phyloP scores from a whole-genome alignment of 2,797 vertebrate genomes.

The Myoxocephalus aenaeus region DNA sequence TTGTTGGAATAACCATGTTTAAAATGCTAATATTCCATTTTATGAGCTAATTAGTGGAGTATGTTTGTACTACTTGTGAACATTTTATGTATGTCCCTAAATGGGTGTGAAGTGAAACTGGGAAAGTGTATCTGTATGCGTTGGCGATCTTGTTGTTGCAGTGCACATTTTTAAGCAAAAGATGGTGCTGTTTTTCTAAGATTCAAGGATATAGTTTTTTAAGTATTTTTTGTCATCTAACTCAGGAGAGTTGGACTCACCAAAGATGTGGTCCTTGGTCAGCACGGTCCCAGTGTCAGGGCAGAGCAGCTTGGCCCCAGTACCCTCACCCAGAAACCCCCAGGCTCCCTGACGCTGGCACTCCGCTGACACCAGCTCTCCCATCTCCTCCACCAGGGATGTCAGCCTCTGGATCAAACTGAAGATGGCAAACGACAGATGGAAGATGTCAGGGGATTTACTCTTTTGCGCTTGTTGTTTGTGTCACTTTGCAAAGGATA shows the following conservation, averaged over 20 bases:
- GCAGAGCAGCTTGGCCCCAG: constrained; percentile 85
- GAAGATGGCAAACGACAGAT: constrained; percentile 9
- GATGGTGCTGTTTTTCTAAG: constrained; percentile 49
- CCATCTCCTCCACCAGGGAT: constrained; percentile 79
- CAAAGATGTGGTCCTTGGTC: constrained; percentile 82
- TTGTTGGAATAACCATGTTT: not conserved
- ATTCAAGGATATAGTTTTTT: not conserved
- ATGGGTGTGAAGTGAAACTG: not conserved
- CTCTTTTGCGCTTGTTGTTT: not conserved
- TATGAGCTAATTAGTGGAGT: not conserved
- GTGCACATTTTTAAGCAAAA: constrained; percentile 39
- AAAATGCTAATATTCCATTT: not conserved
- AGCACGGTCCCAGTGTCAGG: constrained; percentile 79
- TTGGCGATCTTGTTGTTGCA: constrained; percentile 27
- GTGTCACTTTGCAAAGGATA: not conserved
- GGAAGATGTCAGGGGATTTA: not conserved
- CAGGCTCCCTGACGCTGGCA: constrained; percentile 86
- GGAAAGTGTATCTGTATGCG: not conserved
- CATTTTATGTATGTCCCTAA: not conserved
- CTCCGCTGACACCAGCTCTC: constrained; percentile 81
- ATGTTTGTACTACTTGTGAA: not conserved
- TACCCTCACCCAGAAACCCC: constrained; percentile 86
- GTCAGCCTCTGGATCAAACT: constrained; percentile 74
- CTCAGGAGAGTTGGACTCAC: constrained; percentile 67
- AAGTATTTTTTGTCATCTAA: not conserved